Evolutionary conservation across 2,113 vertebrate genomes (phyloP), one percentile per base, ranked within the genome.

Genomic region (Entelurus aequoreus): DNA sequence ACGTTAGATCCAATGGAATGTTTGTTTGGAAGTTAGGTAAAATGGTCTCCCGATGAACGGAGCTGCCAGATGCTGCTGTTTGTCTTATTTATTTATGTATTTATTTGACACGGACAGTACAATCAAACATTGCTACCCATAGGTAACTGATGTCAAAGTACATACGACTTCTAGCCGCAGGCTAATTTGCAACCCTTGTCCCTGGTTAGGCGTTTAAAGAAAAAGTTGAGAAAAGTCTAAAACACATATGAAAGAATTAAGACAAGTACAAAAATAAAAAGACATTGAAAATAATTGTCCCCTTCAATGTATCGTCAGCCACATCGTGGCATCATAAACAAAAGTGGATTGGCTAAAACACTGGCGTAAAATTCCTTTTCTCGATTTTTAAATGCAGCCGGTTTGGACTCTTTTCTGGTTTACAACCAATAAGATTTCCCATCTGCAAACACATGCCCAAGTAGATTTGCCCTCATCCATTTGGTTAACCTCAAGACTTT

Each of bases 401-500:
- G 51, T 76, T 84, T 81, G 74, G 64, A 76, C 77, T 77, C 70
- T 74, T 65, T 28, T 76, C 63, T n/a, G 53, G 63, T 84, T 87
- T 87, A 85, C 66, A 82, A 78, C 76, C 82, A 79, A 77, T 82
- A 81, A 73, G 71, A 66, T 75, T 79, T 72, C 71, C 84, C 79
- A 83, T 82, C 84, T 83, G 82, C 78, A 87, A 86, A 86, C 77
- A 82, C 28, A 84, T 68, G 74, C 73, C 77, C 72, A 64, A 55
- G 74, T 79, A 76, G 75, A 75, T 84, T 82, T 83, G 75, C 82
- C 78, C 80, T 79, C 75, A 66, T 84, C 71, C 81, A 84, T 78
- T 88, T 83, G 78, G 84, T 84, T 79, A 84, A 88, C 83, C 84
- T 84, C 75, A 78, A 82, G 69, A 66, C 79, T 86, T 84, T 85